Base-by-base conservation (phyloP, 2,113 vertebrate genomes). In the Platanista minor region DNA sequence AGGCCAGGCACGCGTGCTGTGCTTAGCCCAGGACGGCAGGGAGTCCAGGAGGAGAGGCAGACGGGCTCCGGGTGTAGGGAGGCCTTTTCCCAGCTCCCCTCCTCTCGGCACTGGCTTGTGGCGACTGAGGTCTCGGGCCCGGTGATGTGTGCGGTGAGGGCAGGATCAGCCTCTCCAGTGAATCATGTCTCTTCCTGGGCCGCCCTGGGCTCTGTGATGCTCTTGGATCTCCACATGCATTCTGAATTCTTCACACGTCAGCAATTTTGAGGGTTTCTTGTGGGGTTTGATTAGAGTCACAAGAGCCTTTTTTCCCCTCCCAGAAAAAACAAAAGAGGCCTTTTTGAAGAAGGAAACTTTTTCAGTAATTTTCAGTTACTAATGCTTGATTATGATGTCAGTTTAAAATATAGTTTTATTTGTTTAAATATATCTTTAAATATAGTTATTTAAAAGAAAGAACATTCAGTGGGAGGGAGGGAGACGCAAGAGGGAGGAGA, bases 301-400 rank as follows among this genome's bases (percentile, higher is more conserved):
- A 25, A 61, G 25, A 20, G 71, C 20, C 62, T 83, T 46, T 36
- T 31, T 57, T 57, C 21, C 43, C 57, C 33, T 27, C 41, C 25
- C 39, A 46, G 11, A 14, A 27, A 54, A 41, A 5, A 46, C 41
- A n/a, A 66, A 20, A 27, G 27, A 59, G 33, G 20, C 12, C 33
- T 86, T 80, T 82, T 36, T 84, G 29, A 84, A 92, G 64, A 92
- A 20, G 74, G 31, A 18, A 52, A 12, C 33, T 43, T 54, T 96
- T 92, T 41, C 31, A 72, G 0, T 80, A 74, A 61, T 43, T 92
- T 94, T 77, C 59, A 41, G 3, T 57, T 84, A 62, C 43, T 54
- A 61, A 80, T 36, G 39, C 33, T 88, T 57, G 27, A n/a, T 81
- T 66, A 85, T 54, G 61, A n/a, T 84, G 33, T 93, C 74, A 86